phyloP scores from a whole-genome alignment of 2,113 vertebrate genomes.

The Scortum barcoo region DNA sequence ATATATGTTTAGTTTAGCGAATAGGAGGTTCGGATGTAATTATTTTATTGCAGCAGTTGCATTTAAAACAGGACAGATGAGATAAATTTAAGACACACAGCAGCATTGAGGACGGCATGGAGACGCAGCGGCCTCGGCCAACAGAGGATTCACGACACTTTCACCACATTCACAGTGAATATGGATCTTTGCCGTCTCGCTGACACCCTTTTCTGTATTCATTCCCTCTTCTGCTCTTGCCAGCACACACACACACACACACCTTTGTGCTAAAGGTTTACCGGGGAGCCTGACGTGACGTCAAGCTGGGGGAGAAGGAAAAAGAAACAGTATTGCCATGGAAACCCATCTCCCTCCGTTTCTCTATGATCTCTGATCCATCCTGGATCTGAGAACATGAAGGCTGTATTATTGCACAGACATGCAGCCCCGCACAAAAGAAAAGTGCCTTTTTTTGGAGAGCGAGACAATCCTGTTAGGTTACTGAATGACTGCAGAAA shows the following conservation, averaged over 20 bases:
- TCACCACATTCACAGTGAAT: conserved; percentile 21
- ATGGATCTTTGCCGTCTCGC: conserved; percentile 21
- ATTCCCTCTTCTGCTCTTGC: conserved; percentile 16
- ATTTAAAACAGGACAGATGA: not conserved
- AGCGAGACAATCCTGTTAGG: not conserved
- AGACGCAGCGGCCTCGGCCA: conserved; percentile 1
- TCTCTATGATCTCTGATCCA: conserved; percentile 66
- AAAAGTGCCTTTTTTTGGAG: not conserved
- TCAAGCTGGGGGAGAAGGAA: conserved; percentile 54
- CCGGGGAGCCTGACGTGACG: conserved; percentile 73
- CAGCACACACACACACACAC: conserved; percentile 48
- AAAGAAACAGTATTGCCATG: conserved; percentile 81
- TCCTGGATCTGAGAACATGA: conserved; percentile 61
- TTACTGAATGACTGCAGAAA: not conserved
- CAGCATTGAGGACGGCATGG: not conserved
- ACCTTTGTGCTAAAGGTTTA: conserved; percentile 72
- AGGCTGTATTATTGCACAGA: conserved; percentile 36
- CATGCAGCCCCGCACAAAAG: not conserved
- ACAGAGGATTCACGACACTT: conserved; percentile 17
- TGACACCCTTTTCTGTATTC: conserved; percentile 20
- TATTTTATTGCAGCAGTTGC: not conserved
- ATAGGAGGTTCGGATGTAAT: not conserved
- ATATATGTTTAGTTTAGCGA: not conserved
- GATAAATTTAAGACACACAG: not conserved
- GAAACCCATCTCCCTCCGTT: conserved; percentile 80